These are phyloP conservation scores for Coenobita brevimanus DNA, from an alignment of 1,140 invertebrate genomes.

Conservation along the genomic window DNA sequence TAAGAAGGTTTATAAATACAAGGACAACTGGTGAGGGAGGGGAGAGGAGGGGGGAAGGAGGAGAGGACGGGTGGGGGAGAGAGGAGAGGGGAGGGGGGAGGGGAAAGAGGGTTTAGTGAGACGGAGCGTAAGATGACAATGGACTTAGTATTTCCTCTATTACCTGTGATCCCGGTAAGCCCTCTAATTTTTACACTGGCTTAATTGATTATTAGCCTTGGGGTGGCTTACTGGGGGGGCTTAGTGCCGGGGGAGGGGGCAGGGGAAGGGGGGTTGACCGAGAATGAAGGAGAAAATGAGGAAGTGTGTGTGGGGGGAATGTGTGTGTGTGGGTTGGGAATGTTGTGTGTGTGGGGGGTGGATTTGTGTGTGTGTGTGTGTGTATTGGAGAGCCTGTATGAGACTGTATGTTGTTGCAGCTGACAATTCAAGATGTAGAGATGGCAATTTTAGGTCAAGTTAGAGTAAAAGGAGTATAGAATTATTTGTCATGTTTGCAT, in stretches of 20 bases:
- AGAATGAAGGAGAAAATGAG: too few species aligned
- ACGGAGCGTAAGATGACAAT: constrained; percentile 33
- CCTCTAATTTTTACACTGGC: constrained; percentile 46
- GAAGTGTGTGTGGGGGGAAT: background rate
- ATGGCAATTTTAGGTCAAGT: too few species aligned
- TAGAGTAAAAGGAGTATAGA: too few species aligned
- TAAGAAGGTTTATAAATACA: too few species aligned
- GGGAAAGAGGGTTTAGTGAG: background rate
- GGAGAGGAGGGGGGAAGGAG: background rate
- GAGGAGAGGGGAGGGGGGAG: background rate
- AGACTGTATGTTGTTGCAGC: too few species aligned
- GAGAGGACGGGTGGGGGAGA: background rate
- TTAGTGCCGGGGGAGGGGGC: background rate
- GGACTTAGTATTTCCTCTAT: constrained; percentile 38
- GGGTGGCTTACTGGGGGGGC: too few species aligned
- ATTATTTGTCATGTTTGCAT: too few species aligned
- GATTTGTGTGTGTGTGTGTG: too few species aligned
- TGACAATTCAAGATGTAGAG: too few species aligned
- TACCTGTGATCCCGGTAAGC: constrained; percentile 44
- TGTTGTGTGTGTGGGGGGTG: background rate
- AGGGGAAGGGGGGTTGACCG: background rate
- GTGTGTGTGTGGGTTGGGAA: background rate
- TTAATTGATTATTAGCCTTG: constrained; percentile 47
- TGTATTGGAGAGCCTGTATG: background rate
- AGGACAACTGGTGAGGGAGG: background rate